Conservation (phyloP, 1,140 invertebrate species). For the Tribolium madens region DNA sequence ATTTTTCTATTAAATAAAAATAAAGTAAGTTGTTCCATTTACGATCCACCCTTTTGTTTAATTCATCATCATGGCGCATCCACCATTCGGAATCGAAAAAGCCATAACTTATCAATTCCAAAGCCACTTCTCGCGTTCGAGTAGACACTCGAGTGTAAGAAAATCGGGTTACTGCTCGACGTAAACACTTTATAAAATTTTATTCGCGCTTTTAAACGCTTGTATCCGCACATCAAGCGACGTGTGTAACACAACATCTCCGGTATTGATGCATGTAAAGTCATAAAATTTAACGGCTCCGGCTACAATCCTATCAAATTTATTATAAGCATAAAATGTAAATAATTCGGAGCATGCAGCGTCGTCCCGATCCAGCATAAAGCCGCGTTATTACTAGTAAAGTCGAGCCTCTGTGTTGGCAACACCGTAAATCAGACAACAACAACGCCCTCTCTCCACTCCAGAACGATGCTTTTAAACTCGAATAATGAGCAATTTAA, state of each 20-base stretch:
- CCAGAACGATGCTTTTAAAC: conserved; percentile 10
- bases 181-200: conserved; percentile 39
- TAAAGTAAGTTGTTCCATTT: not conserved
- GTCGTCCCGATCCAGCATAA: conserved; percentile 27
- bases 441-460: conserved; percentile 25
- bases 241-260: conserved; percentile 32
- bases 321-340: conserved; percentile 37
- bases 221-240: conserved; percentile 10
- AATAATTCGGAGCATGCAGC: conserved; percentile 35
- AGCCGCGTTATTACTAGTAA: conserved; percentile 35
- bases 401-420: conserved; percentile 12
- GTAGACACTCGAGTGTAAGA: conserved; percentile 11
- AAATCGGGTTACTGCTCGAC: conserved; percentile 19
- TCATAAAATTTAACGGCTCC: conserved; percentile 26
- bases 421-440: conserved; percentile 28
- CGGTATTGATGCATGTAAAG: conserved; percentile 33
- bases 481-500: conserved; percentile 37
- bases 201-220: conserved; percentile 22
- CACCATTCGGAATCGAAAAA: not conserved
- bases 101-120: conserved; percentile 35
- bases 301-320: conserved; percentile 36
- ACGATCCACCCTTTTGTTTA: not conserved
- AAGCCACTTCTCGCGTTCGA: not conserved
- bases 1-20: not conserved
- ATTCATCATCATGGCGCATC: not conserved